Evolutionary conservation across 2,113 vertebrate species (phyloP).

Genomic region (Vanacampus margaritifer): DNA sequence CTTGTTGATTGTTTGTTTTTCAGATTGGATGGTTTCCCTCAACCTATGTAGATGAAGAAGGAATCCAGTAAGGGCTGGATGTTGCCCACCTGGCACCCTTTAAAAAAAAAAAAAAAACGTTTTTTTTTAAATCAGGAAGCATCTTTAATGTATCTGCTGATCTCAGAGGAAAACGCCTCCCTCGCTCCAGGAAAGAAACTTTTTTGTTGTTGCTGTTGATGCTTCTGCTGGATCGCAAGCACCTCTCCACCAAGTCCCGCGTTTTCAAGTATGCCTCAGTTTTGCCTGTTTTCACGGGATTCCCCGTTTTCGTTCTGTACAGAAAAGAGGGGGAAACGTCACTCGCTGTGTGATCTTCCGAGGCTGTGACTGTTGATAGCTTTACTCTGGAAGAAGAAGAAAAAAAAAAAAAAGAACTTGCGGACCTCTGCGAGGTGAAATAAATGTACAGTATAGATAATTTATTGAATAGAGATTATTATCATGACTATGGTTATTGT

Average conservation of each 20-base stretch:
- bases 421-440: slow-evolving; percentile 62
- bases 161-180: slow-evolving; percentile 54
- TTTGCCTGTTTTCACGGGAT: slow-evolving; percentile 38
- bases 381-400: slow-evolving; percentile 38
- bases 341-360: slow-evolving; percentile 33
- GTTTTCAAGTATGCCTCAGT: slow-evolving; percentile 73
- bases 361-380: slow-evolving; percentile 44
- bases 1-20: neutral
- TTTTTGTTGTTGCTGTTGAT: slow-evolving; percentile 53
- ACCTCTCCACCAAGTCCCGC: slow-evolving; percentile 46
- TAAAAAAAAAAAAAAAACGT: slow-evolving; percentile 5
- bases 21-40: slow-evolving; percentile 99
- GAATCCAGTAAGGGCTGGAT: slow-evolving; percentile 71
- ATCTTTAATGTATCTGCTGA: slow-evolving; percentile 51
- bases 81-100: slow-evolving; percentile 25
- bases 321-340: slow-evolving; percentile 32
- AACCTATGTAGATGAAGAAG: slow-evolving; percentile 95
- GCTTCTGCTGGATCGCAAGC: slow-evolving; percentile 37
- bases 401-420: slow-evolving; percentile 31
- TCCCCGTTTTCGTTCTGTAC: slow-evolving; percentile 55
- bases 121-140: slow-evolving; percentile 49
- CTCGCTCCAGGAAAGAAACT: slow-evolving; percentile 49
- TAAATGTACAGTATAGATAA: slow-evolving; percentile 79
- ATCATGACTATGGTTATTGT: slow-evolving; percentile 69
- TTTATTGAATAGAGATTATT: slow-evolving; percentile 81